These are phyloP conservation scores for Lasioglossum lativentre DNA, from an alignment of 2,888 invertebrate species.

Conservation along the genomic window DNA sequence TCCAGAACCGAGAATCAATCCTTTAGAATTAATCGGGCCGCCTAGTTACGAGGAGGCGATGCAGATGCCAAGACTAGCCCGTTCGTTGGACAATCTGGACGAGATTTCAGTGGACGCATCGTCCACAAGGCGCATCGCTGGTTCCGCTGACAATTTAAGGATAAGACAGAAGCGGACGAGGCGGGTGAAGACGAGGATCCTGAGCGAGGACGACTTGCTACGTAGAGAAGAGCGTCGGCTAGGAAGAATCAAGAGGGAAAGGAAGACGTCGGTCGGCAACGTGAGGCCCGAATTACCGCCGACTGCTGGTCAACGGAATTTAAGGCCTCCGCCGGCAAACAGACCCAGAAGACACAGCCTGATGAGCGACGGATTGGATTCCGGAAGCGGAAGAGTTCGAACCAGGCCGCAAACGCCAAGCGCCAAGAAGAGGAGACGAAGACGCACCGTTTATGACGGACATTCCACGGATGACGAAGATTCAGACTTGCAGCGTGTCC, in stretches of 20 bases:
- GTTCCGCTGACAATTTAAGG: constrained; percentile 79
- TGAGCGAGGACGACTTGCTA: constrained; percentile 79
- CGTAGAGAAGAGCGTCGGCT: constrained; percentile 76
- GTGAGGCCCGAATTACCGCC: constrained; percentile 34
- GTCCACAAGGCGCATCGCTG: constrained; percentile 76
- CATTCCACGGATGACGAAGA: constrained; percentile 85
- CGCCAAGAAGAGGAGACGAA: constrained; percentile 83
- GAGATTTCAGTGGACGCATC: constrained; percentile 72
- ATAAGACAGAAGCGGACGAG: constrained; percentile 73
- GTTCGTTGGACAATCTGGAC: constrained; percentile 80
- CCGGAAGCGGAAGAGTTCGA: constrained; percentile 60
- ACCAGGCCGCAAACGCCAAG: constrained; percentile 76
- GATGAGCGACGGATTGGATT: constrained; percentile 56
- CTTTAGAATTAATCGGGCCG: constrained; percentile 88
- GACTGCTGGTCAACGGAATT: constrained; percentile 24
- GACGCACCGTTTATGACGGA: constrained; percentile 81
- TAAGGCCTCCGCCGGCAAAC: constrained; percentile 11
- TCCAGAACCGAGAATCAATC: constrained; percentile 86
- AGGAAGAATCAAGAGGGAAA: constrained; percentile 71
- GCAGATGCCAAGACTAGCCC: constrained; percentile 89
- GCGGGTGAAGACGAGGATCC: constrained; percentile 72
- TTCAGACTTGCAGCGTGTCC: constrained; percentile 75
- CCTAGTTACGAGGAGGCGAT: constrained; percentile 93
- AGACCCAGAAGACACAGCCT: constrained; percentile 52
- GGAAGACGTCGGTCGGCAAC: constrained; percentile 61